Evolutionary conservation across 2,797 vertebrate species (phyloP).

Genomic region (Octomys mimax): DNA sequence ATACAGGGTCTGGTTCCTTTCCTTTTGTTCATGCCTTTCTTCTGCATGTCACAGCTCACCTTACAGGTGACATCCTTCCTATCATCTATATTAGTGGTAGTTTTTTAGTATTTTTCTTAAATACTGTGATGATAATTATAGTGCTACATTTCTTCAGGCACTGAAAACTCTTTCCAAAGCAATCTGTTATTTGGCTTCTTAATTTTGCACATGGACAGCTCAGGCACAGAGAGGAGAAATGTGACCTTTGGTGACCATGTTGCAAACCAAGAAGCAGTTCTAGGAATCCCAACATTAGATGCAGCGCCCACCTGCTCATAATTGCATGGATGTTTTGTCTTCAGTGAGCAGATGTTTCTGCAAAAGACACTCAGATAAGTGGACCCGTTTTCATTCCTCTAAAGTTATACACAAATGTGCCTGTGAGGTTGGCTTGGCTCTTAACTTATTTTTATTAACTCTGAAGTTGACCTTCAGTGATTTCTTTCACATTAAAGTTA

Average conservation of each 20-base stretch:
- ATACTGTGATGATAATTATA: neutral
- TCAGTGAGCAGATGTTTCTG: neutral
- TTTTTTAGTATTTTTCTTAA: slow-evolving; percentile 45
- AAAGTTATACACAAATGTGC: neutral
- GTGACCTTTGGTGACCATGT: neutral
- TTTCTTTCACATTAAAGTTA: slow-evolving; percentile 15
- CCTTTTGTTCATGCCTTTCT: neutral
- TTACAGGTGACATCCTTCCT: neutral
- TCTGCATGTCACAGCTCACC: neutral
- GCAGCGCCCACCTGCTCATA: neutral
- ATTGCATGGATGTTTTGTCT: neutral
- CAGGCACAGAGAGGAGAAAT: neutral
- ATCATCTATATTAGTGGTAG: neutral
- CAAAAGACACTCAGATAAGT: neutral
- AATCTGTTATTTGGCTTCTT: neutral
- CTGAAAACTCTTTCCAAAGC: neutral
- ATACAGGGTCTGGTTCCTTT: neutral
- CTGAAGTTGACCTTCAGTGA: neutral
- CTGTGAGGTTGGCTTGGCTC: neutral
- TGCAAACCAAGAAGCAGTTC: neutral
- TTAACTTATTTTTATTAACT: slow-evolving; percentile 47
- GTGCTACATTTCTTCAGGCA: neutral
- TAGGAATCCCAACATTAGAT: neutral
- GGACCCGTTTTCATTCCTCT: slow-evolving; percentile 7
- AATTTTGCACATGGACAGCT: neutral